Base-by-base conservation (phyloP, 92 coral and sea anemone species). In the Paramuricea clavata region DNA sequence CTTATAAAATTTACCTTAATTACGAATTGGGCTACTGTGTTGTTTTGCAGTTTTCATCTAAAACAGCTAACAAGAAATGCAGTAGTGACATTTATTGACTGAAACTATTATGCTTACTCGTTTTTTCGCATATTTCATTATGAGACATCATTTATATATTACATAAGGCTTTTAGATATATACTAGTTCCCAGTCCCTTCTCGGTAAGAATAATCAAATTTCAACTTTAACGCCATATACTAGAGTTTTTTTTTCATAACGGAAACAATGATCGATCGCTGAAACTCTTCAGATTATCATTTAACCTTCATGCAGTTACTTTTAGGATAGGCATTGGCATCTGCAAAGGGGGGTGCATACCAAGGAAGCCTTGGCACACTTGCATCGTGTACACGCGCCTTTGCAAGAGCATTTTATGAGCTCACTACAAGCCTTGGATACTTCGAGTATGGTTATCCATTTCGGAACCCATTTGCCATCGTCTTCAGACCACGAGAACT, bases 391-490 rank as follows among this genome's bases (percentile, higher is more conserved):
- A 81, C 95, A 90, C 25, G 5, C 67, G 43, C 84, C 86, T 64
- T 92, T 92, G 82, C 95, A 92, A 27, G 65, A 30, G 67, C 95
- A 87, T 88, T 70, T 23, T 12, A 81, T 84, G 33, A 93, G 91
- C 87, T 92, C 89, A 22, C 93, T 82, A 79, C 95, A 89, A 28
- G 91, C 91, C 50, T 87, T 86, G 28, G 93, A 92, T 22, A 89
- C 93, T 50, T 92, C 91, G 19, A 93, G 91, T 35, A 92, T 89
- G 81, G 67, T 92, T 8, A 92, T 89, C 93, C 93, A 92, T 15
- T 76, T 42, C 13, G 95, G 95, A 34, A 76, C 85, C 95, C 93
- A 92, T 49, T 32, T 27, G 35, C 91, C 90, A 50, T 60, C 93
- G 86, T 83, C 81, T 74, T 12, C 61, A 10, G 62, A 49, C 93